Evolutionary conservation across 2,797 vertebrate genomes (phyloP).

Genomic region (Myioborus miniatus): DNA sequence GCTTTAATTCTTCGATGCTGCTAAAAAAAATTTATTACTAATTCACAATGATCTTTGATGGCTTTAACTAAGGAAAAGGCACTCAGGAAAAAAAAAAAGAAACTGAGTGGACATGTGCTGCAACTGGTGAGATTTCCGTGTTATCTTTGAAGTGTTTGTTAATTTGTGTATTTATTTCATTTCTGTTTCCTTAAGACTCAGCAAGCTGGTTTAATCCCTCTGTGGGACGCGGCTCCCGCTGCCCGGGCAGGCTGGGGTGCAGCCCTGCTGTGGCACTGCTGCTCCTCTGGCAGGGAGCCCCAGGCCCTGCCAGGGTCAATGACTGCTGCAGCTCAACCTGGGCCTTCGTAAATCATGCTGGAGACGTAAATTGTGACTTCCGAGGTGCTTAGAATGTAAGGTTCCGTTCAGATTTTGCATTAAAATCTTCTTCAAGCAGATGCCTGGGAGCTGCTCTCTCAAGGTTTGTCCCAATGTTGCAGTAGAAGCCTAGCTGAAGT

Average conservation of each 20-base stretch:
- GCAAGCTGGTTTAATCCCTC: neutral
- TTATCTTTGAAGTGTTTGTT: slow-evolving; percentile 58
- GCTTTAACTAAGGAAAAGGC: slow-evolving; percentile 70
- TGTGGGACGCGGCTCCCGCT: fast-evolving
- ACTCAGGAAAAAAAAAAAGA: slow-evolving; percentile 57
- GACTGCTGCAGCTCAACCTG: neutral
- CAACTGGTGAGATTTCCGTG: slow-evolving; percentile 59
- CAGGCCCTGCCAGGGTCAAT: fast-evolving
- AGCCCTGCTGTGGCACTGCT: neutral
- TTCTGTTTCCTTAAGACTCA: neutral
- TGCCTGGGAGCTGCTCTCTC: neutral
- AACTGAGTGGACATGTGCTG: slow-evolving; percentile 34
- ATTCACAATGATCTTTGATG: slow-evolving; percentile 74
- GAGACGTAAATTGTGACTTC: fast-evolving
- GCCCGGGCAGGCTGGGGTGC: neutral
- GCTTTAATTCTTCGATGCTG: slow-evolving; percentile 72
- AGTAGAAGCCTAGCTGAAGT: neutral
- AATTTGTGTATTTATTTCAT: slow-evolving; percentile 12
- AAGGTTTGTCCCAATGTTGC: neutral
- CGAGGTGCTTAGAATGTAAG: neutral
- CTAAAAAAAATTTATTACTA: slow-evolving; percentile 66
- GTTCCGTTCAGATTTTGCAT: neutral
- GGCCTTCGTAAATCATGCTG: fast-evolving
- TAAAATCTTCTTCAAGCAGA: neutral
- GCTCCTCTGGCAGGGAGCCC: neutral